Evolutionary conservation across 2,888 invertebrate genomes (phyloP), one percentile per base, ranked within the genome.

Genomic region (Tanytarsus gracilentus): DNA sequence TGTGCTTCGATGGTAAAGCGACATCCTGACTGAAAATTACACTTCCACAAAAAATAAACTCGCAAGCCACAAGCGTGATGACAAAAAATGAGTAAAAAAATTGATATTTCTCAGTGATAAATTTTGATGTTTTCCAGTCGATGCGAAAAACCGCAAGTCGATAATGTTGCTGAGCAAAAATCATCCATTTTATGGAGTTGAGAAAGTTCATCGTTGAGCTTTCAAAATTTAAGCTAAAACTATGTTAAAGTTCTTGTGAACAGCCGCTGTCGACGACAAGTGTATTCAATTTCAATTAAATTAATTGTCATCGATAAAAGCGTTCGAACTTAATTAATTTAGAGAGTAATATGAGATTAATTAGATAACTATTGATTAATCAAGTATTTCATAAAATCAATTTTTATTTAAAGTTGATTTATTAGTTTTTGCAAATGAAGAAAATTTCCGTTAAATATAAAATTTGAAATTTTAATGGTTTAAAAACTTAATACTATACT

Each of bases 121-220:
- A 14, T n/a, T 48, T 58, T 11, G 21, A n/a, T 3, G 21, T 11
- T 21, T 8, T 21, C 6, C 30, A 29, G 9, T 58, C 48, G 14
- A 26, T 8, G 6, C 48, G 23, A 29, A 58, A 58, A 8, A 29
- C 29, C n/a, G 48, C 58, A n/a, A 58, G 21, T 9, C 40, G 36
- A 36, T 39, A 55, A 21, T 23, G 7, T 11, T 33, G 11, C 18
- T 55, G 55, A 6, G 23, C 9, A 11, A 9, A 8, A 14, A 55
- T 21, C 23, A 55, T 14, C 23, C 25, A 55, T 16, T 55, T 39
- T 14, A 40, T n/a, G 11, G 55, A 25, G 7, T 40, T 14, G 5
- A 50, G 6, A n/a, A 50, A 26, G n/a, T 50, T 27, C 50, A 50
- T 50, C 9, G 9, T 9, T 30, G 9, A 6, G 9, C 30, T 8